These are phyloP conservation scores for Chromis chromis DNA, from an alignment of 2,797 vertebrate species.

Conservation along the genomic window DNA sequence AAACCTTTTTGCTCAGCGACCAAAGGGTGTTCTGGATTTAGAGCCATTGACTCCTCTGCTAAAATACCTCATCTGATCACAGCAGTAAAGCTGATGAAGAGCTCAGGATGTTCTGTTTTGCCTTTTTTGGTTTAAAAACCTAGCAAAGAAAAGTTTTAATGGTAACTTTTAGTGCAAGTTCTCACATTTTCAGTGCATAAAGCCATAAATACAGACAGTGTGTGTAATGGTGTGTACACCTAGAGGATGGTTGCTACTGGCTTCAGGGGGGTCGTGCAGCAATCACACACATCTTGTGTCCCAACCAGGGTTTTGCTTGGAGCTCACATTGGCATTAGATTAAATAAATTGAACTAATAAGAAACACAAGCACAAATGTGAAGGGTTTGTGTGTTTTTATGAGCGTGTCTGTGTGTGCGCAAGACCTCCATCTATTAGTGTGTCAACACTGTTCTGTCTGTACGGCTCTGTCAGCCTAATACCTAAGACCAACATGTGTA, in stretches of 20 bases:
- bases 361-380: constrained; percentile 63
- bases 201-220: constrained; percentile 6
- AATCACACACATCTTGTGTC: constrained; percentile 51
- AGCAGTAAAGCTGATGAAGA: constrained; percentile 43
- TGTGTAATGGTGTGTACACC: not conserved
- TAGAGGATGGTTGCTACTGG: constrained; percentile 10
- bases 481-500: constrained; percentile 64
- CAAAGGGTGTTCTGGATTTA: constrained; percentile 69
- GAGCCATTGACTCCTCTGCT: constrained; percentile 47
- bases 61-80: constrained; percentile 72
- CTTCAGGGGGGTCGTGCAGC: constrained; percentile 31
- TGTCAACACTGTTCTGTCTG: constrained; percentile 74
- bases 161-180: not conserved
- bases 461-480: constrained; percentile 68
- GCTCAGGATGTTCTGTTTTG: constrained; percentile 34
- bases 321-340: constrained; percentile 64
- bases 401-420: not conserved
- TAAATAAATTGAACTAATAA: constrained; percentile 72
- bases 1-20: constrained; percentile 72
- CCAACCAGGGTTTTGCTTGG: constrained; percentile 61
- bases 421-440: constrained; percentile 54
- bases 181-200: constrained; percentile 3
- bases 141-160: constrained; percentile 8
- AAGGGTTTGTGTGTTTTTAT: constrained; percentile 33
- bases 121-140: constrained; percentile 1